A percentile compares a stretch with the other conserved stretches of the same genome.
Evolutionary conservation across 1,140 invertebrate species (phyloP).

Genomic region (Dendrolimus punctatus): DNA sequence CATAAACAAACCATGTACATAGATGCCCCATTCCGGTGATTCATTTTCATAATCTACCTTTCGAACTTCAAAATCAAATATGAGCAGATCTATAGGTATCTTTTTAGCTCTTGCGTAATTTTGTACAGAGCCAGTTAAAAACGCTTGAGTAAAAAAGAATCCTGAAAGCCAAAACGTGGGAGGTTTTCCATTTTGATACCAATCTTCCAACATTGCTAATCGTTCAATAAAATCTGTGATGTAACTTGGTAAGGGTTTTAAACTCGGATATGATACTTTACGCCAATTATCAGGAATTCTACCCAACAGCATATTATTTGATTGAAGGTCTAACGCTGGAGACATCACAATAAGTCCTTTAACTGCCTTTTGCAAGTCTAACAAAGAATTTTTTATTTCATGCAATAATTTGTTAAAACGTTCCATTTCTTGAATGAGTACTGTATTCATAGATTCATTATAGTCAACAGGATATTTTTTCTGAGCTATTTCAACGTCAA

Average conservation of each 20-base stretch:
- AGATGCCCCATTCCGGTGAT: slow-evolving; percentile 82
- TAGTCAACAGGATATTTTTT: slow-evolving; percentile 87
- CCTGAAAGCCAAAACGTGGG: slow-evolving; percentile 93
- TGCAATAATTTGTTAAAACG: slow-evolving; percentile 85
- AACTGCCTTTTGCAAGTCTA: slow-evolving; percentile 85
- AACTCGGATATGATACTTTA: slow-evolving; percentile 89
- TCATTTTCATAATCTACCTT: slow-evolving; percentile 57
- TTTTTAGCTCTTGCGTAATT: slow-evolving; percentile 91
- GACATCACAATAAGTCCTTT: slow-evolving; percentile 92
- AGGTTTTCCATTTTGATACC: slow-evolving; percentile 87
- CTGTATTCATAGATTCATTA: slow-evolving; percentile 94
- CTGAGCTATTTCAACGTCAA: slow-evolving; percentile 81
- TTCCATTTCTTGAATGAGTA: slow-evolving; percentile 93
- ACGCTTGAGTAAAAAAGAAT: slow-evolving; percentile 96
- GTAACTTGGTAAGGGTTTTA: slow-evolving; percentile 91
- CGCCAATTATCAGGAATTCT: slow-evolving; percentile 85
- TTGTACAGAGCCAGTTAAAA: slow-evolving; percentile 92
- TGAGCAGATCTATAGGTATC: slow-evolving; percentile 90
- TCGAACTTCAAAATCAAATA: slow-evolving; percentile 84
- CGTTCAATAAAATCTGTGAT: slow-evolving; percentile 88
- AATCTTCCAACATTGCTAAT: slow-evolving; percentile 82
- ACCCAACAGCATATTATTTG: slow-evolving; percentile 78
- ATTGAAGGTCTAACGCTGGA: slow-evolving; percentile 82
- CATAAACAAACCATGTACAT: slow-evolving; percentile 87
- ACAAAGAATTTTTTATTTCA: slow-evolving; percentile 77